These are phyloP conservation scores for Lomographa bimaculata DNA, from an alignment of 2,888 invertebrate genomes.

Conservation along the genomic window DNA sequence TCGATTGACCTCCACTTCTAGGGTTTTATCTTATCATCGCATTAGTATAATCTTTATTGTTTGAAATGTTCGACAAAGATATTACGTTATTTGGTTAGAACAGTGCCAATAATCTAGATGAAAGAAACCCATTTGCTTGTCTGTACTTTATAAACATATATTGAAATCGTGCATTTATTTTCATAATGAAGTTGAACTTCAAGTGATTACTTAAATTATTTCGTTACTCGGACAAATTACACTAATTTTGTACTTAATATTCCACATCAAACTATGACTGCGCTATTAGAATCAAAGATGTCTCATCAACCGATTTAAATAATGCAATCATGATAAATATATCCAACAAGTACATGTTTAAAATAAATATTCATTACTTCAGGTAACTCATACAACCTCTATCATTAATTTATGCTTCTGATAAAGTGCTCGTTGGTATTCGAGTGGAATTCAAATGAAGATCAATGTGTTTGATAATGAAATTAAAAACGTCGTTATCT, in stretches of 20 bases:
- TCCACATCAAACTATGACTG: constrained; percentile 15
- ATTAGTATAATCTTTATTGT: constrained; percentile 2
- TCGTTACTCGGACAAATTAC: constrained; percentile 7
- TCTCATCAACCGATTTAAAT: constrained; percentile 29
- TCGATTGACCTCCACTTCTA: neutral
- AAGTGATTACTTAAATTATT: constrained; percentile 1
- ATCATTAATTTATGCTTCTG: constrained; percentile 21
- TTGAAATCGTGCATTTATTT: too few relatives aligned
- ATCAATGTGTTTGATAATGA: constrained; percentile 22
- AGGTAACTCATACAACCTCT: constrained; percentile 25
- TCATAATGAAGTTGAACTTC: too few relatives aligned
- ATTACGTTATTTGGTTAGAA: too few relatives aligned
- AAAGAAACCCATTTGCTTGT: too few relatives aligned
- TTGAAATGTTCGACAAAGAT: too few relatives aligned
- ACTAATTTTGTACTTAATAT: constrained; percentile 24
- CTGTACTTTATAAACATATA: too few relatives aligned
- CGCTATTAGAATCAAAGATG: constrained; percentile 21
- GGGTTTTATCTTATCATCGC: neutral
- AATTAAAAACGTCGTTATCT: constrained; percentile 16
- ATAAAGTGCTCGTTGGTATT: constrained; percentile 16
- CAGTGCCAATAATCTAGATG: too few relatives aligned
- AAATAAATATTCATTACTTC: constrained; percentile 34
- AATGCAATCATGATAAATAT: constrained; percentile 24
- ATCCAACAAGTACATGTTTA: constrained; percentile 22
- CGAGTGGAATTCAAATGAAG: constrained; percentile 28